Conservation (phyloP, 2,113 vertebrate genomes). For the Phylloscopus whistleri region DNA sequence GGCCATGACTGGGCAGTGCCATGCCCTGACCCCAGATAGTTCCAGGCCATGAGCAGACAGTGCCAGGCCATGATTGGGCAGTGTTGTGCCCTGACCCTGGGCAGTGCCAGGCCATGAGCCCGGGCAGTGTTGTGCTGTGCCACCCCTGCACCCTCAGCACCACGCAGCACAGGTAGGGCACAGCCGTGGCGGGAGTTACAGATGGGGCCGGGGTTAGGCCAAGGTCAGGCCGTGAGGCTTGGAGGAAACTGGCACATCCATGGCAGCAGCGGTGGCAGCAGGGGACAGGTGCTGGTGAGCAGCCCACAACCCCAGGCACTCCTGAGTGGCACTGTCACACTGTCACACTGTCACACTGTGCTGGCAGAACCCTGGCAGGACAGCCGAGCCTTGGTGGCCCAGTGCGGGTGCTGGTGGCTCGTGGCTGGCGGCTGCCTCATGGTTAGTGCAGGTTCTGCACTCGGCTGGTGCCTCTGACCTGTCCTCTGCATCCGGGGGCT, state of each 20-base stretch:
- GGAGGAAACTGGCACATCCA: accelerated
- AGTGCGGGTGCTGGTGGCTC: accelerated
- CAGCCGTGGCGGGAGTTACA: accelerated
- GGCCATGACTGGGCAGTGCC: not conserved
- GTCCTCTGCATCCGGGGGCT: not conserved
- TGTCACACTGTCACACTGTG: accelerated
- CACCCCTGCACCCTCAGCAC: not conserved
- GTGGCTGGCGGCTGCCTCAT: not conserved
- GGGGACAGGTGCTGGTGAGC: not conserved
- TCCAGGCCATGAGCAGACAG: accelerated
- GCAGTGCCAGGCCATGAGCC: not conserved
- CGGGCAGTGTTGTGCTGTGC: not conserved
- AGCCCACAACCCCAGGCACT: slow-evolving; percentile 42
- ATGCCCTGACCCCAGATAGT: no score
- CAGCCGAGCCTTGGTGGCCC: accelerated
- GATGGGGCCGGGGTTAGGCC: not conserved
- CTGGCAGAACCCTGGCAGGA: not conserved
- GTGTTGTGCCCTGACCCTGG: accelerated
- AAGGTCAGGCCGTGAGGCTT: not conserved
- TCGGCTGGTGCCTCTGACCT: accelerated
- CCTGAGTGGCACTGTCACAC: not conserved
- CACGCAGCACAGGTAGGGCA: accelerated
- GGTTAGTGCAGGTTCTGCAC: accelerated
- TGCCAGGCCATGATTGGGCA: not conserved
- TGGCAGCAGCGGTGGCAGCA: not conserved